Base-by-base conservation (phyloP, 1,140 invertebrate species). In the Meloidogyne hapla region DNA sequence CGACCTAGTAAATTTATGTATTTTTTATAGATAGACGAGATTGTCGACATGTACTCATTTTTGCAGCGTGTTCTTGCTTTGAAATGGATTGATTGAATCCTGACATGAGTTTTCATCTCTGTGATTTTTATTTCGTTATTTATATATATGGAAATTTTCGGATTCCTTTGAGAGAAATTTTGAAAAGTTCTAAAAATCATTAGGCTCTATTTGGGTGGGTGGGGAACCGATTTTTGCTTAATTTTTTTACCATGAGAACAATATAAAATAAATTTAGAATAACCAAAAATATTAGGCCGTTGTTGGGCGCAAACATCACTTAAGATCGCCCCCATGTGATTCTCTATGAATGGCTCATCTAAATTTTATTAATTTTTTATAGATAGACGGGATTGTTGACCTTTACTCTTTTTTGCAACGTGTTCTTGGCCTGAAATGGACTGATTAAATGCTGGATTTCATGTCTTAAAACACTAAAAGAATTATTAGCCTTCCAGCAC, bases 261-360 rank as follows among this genome's bases (percentile, higher is more conserved):
- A n/a, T n/a, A n/a, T n/a, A n/a, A n/a, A n/a, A n/a, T n/a, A n/a
- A n/a, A n/a, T n/a, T n/a, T n/a, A n/a, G n/a, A n/a, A n/a, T n/a
- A n/a, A 92, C 93, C 94, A 89, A 93, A 98, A 15, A 99, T 89
- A 86, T 97, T 93, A 4, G 96, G 96, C 69, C 94, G 90, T 89
- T 98, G 96, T 90, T 98, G 98, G 62, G 93, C 91, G 79, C 88
- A 88, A 6, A 95, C 94, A 18, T 92, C 94, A 5, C 97, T 92
- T 15, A 98, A 89, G 26, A 99, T 89, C 1, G n/a, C 96, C 96
- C 9, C 96, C 96, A 90, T 99, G 98, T 66, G 95, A 98, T 38
- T 92, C 94, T 65, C 96, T 96, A 88, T 96, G 92, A 81, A 96
- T 95, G 1, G 91, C 91, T 45, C 99, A 82, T 28, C 76, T 76